Conservation (phyloP, 2,113 vertebrate genomes). For the Sebastes schlegelii region DNA sequence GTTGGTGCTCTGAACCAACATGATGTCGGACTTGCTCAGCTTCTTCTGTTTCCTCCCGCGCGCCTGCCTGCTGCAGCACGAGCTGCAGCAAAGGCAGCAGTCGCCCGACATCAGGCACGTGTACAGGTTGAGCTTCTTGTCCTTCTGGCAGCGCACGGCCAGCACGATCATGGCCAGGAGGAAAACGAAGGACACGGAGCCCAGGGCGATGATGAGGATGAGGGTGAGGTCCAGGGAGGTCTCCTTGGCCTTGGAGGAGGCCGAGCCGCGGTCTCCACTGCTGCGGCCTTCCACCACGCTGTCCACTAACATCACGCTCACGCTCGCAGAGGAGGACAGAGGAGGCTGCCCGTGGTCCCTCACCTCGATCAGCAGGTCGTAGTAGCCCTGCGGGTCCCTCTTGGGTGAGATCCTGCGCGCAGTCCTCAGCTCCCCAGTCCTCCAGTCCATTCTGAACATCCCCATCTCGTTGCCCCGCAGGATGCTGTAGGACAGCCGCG, state of each 20-base stretch:
- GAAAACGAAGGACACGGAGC: constrained; percentile 97
- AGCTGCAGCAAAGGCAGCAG: constrained; percentile 92
- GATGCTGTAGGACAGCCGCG: constrained; percentile 95
- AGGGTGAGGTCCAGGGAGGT: constrained; percentile 94
- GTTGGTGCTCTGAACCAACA: constrained; percentile 95
- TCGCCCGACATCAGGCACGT: constrained; percentile 92
- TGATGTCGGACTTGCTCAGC: constrained; percentile 98
- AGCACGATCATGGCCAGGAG: constrained; percentile 97
- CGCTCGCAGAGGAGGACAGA: constrained; percentile 92
- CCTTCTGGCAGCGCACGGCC: constrained; percentile 97
- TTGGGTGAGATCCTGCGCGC: constrained; percentile 91
- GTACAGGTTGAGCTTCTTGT: constrained; percentile 98
- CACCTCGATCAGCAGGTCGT: constrained; percentile 95
- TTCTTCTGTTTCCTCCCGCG: constrained; percentile 91
- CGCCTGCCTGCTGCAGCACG: constrained; percentile 92
- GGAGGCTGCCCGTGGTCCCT: constrained; percentile 97
- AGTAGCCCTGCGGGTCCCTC: constrained; percentile 92
- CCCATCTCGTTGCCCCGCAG: constrained; percentile 94
- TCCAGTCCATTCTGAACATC: constrained; percentile 98
- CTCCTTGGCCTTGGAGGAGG: constrained; percentile 86
- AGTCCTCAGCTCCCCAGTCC: constrained; percentile 95
- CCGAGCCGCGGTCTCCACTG: constrained; percentile 78
- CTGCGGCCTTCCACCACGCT: constrained; percentile 88
- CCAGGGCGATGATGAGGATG: constrained; percentile 97
- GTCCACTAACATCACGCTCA: constrained; percentile 92